Evolutionary conservation across 2,797 vertebrate genomes (phyloP), one percentile per base, ranked within the genome.

Genomic region (Sebastiscus albofasciatus): DNA sequence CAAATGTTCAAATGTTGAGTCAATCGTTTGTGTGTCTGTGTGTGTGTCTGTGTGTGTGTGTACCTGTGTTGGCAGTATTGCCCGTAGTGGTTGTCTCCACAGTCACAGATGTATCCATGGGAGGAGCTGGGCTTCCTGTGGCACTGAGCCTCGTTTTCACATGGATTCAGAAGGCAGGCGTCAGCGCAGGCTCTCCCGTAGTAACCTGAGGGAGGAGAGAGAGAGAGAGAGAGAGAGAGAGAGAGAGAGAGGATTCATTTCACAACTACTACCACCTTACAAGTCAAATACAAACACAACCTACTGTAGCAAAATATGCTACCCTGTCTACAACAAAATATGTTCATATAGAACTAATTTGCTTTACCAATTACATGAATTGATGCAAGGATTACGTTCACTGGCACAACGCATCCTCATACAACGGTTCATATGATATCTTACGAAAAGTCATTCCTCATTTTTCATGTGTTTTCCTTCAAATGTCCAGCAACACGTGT

Each of bases 31-130:
- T 55, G 20, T 49, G 77, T 58, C 22, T 64, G 67, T 52, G 20
- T 90, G 77, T 58, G 29, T 61, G 34, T 73, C 34, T 71, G 27
- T 39, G 20, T 49, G 75, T 56, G 29, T 64, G 60, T 49, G 20
- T 91, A 99, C 99, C 98, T 98, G 95, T 99, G 96, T 79, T 99
- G 98, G 13, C 99, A 99, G 93, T 99, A 99, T 85, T 98, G 97
- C 72, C 98, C 99, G 0, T 97, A 99, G 89, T 99, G 97, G 92
- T 96, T 97, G 83, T 94, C 97, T 66, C 93, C 94, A n/a, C 99
- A 99, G 94, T 99, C 97, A 6, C 99, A 99, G 77, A 87, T 93
- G 5, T 99, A 99, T 75, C 98, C 98, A 5, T 97, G 95, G 46
- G 96, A 97, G 0, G 95, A 96, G 87, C 93, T 97, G 0, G 96